These are phyloP conservation scores for Clarias macrocephalus DNA, from an alignment of 2,113 vertebrate genomes.

Conservation along the genomic window DNA sequence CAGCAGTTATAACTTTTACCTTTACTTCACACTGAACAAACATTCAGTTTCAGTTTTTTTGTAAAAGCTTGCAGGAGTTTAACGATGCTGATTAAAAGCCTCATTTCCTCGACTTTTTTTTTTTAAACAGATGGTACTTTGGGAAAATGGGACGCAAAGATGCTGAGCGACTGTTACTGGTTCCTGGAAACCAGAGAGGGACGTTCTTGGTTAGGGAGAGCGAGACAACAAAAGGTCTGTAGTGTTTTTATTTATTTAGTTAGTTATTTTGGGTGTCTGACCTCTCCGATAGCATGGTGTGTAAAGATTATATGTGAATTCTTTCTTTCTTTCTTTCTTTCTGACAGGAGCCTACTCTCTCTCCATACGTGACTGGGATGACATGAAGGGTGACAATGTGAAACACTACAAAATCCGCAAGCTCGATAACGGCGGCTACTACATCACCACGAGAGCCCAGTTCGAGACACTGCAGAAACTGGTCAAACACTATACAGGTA, in stretches of 20 bases:
- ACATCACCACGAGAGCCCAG: conserved; percentile 96
- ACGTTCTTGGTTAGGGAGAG: conserved; percentile 96
- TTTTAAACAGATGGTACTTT: conserved; percentile 92
- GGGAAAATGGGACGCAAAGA: conserved; percentile 99
- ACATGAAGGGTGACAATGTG: conserved; percentile 94
- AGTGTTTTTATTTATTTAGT: not conserved
- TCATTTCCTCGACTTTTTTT: not conserved
- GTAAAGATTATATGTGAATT: not conserved
- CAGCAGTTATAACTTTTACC: not conserved
- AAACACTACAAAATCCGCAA: conserved; percentile 99
- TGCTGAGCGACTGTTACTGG: conserved; percentile 91
- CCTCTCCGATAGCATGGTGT: not conserved
- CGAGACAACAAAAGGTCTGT: conserved; percentile 93
- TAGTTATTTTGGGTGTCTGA: too few species aligned
- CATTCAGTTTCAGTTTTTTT: not conserved
- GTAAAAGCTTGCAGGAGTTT: not conserved
- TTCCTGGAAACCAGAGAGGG: conserved; percentile 91
- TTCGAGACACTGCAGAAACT: conserved; percentile 95
- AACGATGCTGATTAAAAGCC: not conserved
- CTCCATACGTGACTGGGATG: conserved; percentile 97
- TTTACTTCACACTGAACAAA: not conserved
- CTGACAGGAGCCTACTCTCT: conserved; percentile 92
- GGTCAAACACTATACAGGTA: conserved; percentile 97
- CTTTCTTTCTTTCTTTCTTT: not conserved
- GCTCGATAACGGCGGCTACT: conserved; percentile 96